Base-by-base conservation (phyloP, 2,113 vertebrate genomes). In the Corapipo altera region DNA sequence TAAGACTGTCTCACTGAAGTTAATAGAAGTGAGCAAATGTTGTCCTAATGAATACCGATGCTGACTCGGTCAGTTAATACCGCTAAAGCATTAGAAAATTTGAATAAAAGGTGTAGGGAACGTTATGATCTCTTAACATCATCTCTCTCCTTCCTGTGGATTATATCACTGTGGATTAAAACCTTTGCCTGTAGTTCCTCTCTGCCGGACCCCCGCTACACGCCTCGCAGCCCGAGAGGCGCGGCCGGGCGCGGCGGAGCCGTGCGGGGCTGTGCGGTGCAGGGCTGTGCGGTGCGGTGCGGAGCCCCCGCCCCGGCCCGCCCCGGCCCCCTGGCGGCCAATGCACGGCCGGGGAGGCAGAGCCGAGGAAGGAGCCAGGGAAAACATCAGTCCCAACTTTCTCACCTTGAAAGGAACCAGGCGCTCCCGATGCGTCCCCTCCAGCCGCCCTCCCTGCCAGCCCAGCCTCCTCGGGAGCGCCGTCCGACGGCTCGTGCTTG, bases 291-390 rank as follows among this genome's bases (percentile, higher is more conserved):
- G 20, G 35, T 7, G 28, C 69, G 62, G 1, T 32, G 33, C 14
- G 24, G 39, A 66, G 76, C 76, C 58, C 30, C 22, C 15, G 35
- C 44, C 79, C 75, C 62, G n/a, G 33, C 83, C 76, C 94, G 85
- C 92, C 98, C 97, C 96, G 93, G 95, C 65, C 88, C 67, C 58
- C 30, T 48, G 54, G 59, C 79, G 59, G 54, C 94, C 91, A 95
- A 93, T 91, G 61, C 76, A 91, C 41, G 33, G 71, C 55, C 86
- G 18, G 78, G 58, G 76, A 67, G 88, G 95, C 89, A 96, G 91
- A 44, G 80, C 59, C 27, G 80, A 52, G 35, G 51, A 85, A 58
- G 19, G 51, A 75, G 43, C 51, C 12, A 74, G 24, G 59, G 49
- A 16, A 49, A 87, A 79, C 64, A 75, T 41, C 33, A 52, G 12